Conservation (phyloP, 2,113 vertebrate genomes). For the Notechis scutatus region DNA sequence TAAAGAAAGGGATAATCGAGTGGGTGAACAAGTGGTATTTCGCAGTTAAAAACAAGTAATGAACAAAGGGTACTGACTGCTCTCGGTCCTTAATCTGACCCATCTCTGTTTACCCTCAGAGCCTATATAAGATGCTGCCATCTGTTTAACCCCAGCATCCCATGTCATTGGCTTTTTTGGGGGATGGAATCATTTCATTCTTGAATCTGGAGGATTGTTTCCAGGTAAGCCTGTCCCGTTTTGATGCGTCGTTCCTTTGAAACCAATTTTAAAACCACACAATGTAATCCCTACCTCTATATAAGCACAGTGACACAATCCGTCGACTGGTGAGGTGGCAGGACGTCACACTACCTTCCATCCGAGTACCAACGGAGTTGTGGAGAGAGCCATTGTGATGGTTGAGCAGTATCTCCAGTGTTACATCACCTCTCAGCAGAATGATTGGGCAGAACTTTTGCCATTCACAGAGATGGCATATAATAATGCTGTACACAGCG, state of each 20-base stretch:
- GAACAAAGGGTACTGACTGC: conserved; percentile 27
- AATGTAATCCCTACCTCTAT: neutral
- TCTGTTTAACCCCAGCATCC: neutral
- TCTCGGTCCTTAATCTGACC: conserved; percentile 1
- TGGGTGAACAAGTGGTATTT: conserved; percentile 23
- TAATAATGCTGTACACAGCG: too few species aligned
- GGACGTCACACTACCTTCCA: too few species aligned
- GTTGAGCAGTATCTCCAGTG: too few species aligned
- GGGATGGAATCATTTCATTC: neutral
- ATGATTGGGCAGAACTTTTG: too few species aligned
- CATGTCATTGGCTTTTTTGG: neutral
- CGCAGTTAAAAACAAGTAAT: conserved; percentile 19
- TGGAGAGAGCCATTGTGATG: too few species aligned
- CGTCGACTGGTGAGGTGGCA: too few species aligned
- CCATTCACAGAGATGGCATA: too few species aligned
- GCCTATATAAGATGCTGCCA: neutral
- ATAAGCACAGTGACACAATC: too few species aligned
- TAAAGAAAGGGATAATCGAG: neutral
- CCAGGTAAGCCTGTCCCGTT: neutral
- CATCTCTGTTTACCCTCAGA: neutral
- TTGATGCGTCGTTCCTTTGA: neutral
- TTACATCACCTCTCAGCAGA: too few species aligned
- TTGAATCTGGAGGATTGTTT: neutral
- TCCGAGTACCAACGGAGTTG: too few species aligned
- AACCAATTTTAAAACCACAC: neutral